Conservation (phyloP, 2,888 invertebrate species). For the Drosophila maculinotata region DNA sequence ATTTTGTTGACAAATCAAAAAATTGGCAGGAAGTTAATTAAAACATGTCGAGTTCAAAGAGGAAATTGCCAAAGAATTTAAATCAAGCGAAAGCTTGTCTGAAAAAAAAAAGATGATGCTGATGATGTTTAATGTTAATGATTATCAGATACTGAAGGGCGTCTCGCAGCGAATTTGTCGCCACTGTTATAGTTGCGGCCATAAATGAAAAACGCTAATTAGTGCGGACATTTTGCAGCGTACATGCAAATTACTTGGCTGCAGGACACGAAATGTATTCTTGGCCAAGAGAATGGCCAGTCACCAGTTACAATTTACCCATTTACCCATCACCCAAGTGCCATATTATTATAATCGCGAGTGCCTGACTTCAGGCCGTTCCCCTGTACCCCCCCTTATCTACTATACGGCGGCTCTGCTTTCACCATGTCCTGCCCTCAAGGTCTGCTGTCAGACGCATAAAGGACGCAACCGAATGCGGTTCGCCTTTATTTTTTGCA, state of each 20-base stretch:
- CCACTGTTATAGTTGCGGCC: slow-evolving; percentile 29
- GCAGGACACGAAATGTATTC: slow-evolving; percentile 55
- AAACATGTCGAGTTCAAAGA: slow-evolving; percentile 52
- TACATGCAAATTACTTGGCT: slow-evolving; percentile 78
- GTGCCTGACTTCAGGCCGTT: slow-evolving; percentile 45
- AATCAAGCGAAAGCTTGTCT: slow-evolving; percentile 19
- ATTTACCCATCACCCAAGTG: slow-evolving; percentile 55
- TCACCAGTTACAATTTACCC: slow-evolving; percentile 16
- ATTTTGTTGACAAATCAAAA: slow-evolving; percentile 32
- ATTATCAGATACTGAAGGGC: slow-evolving; percentile 53
- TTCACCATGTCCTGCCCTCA: slow-evolving; percentile 27
- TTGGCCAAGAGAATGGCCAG: slow-evolving; percentile 51
- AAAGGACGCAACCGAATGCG: slow-evolving; percentile 19
- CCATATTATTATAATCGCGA: slow-evolving; percentile 73
- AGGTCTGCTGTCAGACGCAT: slow-evolving; percentile 49
- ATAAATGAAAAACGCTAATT: slow-evolving; percentile 71
- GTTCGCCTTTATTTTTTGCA: slow-evolving; percentile 1
- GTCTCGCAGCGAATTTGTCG: slow-evolving; percentile 34
- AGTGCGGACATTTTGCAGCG: slow-evolving; percentile 73
- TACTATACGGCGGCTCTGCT: too few relatives aligned
- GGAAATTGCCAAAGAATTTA: slow-evolving; percentile 53
- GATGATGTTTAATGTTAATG: slow-evolving; percentile 40
- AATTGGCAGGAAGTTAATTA: slow-evolving; percentile 62
- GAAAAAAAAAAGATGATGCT: not conserved
- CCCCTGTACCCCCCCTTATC: slow-evolving; percentile 11